Conservation (phyloP, 2,888 invertebrate species). For the Sericinus montela region DNA sequence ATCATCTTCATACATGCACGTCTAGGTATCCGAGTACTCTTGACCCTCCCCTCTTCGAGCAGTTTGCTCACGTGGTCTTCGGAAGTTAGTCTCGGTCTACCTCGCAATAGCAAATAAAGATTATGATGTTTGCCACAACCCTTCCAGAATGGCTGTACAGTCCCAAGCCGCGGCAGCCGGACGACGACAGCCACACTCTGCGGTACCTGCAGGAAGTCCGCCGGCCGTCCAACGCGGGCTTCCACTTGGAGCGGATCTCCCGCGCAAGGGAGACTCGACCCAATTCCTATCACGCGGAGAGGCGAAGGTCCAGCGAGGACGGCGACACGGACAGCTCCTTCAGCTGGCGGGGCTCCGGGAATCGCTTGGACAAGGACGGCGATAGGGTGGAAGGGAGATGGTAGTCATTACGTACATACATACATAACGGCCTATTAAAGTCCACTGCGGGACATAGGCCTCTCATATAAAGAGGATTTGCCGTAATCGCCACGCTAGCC, state of each 20-base stretch:
- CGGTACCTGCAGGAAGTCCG: slow-evolving; percentile 64
- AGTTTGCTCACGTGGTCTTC: too few relatives aligned
- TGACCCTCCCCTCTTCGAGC: too few relatives aligned
- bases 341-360: slow-evolving; percentile 62
- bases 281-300: slow-evolving; percentile 35
- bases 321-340: slow-evolving; percentile 71
- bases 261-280: slow-evolving; percentile 37
- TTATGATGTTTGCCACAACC: neutral
- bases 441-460: too few relatives aligned
- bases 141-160: slow-evolving; percentile 71
- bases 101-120: too few relatives aligned
- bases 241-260: slow-evolving; percentile 55
- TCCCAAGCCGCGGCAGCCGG: slow-evolving; percentile 43
- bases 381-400: neutral
- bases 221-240: slow-evolving; percentile 67
- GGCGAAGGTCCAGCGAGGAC: slow-evolving; percentile 39
- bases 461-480: too few relatives aligned
- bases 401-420: too few relatives aligned
- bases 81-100: too few relatives aligned
- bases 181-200: slow-evolving; percentile 68
- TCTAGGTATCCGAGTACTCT: too few relatives aligned
- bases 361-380: neutral
- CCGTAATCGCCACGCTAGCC: too few relatives aligned
- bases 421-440: too few relatives aligned
- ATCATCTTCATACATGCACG: too few relatives aligned